Conservation (phyloP, 2,113 vertebrate genomes). For the Lophura nycthemera region DNA sequence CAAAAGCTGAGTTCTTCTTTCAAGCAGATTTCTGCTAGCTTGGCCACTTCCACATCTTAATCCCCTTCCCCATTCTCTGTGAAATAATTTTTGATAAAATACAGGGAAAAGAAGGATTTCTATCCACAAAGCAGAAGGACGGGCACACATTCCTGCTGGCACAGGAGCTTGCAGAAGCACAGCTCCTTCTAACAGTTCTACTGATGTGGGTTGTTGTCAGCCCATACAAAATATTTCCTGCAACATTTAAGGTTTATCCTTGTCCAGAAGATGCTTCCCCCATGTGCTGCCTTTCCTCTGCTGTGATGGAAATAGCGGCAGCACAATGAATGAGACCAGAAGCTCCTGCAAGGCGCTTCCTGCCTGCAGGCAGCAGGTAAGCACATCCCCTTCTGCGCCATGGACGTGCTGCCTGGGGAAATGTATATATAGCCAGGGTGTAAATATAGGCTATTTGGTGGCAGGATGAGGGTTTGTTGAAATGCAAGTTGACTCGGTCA, state of each 20-base stretch:
- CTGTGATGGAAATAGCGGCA: slow-evolving; percentile 75
- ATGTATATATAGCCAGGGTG: slow-evolving; percentile 30
- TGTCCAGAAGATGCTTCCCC: slow-evolving; percentile 1
- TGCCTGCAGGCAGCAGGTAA: slow-evolving; percentile 75
- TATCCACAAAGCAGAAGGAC: not conserved
- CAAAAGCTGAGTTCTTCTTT: not conserved
- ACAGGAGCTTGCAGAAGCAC: not conserved
- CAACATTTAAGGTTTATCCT: not conserved
- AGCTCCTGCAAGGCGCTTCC: slow-evolving; percentile 71
- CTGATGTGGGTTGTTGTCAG: not conserved
- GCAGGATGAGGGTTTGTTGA: slow-evolving; percentile 1
- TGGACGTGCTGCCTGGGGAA: not conserved
- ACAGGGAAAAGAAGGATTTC: slow-evolving; percentile 24
- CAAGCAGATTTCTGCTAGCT: slow-evolving; percentile 3
- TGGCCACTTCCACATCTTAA: not conserved
- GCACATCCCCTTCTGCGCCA: not conserved
- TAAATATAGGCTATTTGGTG: slow-evolving; percentile 40
- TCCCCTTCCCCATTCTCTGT: fast-evolving
- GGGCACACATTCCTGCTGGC: not conserved
- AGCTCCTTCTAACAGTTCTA: not conserved
- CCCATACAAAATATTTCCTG: slow-evolving; percentile 63
- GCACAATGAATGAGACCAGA: slow-evolving; percentile 74
- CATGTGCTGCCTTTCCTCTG: slow-evolving; percentile 66
- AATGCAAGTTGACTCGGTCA: slow-evolving; percentile 1
- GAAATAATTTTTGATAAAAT: slow-evolving; percentile 40